Evolutionary conservation across 2,113 vertebrate species (phyloP).

Genomic region (Spea multiplicata): DNA sequence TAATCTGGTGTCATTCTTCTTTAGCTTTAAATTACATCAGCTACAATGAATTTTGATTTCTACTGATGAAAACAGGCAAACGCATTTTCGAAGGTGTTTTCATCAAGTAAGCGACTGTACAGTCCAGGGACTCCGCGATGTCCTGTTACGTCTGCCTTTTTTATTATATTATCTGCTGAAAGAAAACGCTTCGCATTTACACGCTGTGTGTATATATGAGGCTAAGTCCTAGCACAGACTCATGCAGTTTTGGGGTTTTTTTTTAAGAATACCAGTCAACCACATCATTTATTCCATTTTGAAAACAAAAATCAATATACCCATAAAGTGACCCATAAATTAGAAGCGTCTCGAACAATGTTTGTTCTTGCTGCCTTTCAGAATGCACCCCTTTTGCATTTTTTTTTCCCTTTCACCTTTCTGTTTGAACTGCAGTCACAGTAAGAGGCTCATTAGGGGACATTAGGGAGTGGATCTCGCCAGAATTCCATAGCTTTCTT

Average conservation of each 20-base stretch:
- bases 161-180: conserved; percentile 63
- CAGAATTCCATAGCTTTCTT: conserved; percentile 84
- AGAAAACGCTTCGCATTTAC: conserved; percentile 58
- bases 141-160: conserved; percentile 55
- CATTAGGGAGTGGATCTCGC: conserved; percentile 84
- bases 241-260: conserved; percentile 60
- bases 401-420: conserved; percentile 85
- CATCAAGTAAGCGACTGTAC: conserved; percentile 47
- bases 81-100: conserved; percentile 48
- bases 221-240: conserved; percentile 56
- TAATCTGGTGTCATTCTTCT: conserved; percentile 14
- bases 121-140: conserved; percentile 47
- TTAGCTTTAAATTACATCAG: conserved; percentile 15
- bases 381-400: conserved; percentile 79
- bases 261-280: conserved; percentile 71
- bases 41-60: conserved; percentile 55
- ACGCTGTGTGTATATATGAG: conserved; percentile 51
- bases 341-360: conserved; percentile 78
- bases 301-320: conserved; percentile 94
- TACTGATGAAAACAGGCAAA: conserved; percentile 53
- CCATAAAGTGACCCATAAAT: conserved; percentile 90
- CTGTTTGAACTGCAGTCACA: conserved; percentile 88
- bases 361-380: conserved; percentile 84
- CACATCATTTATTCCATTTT: conserved; percentile 87
- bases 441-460: conserved; percentile 88